Evolutionary conservation across 2,113 vertebrate species (phyloP), one percentile per base, ranked within the genome.

Genomic region (Balaenoptera acutorostrata): DNA sequence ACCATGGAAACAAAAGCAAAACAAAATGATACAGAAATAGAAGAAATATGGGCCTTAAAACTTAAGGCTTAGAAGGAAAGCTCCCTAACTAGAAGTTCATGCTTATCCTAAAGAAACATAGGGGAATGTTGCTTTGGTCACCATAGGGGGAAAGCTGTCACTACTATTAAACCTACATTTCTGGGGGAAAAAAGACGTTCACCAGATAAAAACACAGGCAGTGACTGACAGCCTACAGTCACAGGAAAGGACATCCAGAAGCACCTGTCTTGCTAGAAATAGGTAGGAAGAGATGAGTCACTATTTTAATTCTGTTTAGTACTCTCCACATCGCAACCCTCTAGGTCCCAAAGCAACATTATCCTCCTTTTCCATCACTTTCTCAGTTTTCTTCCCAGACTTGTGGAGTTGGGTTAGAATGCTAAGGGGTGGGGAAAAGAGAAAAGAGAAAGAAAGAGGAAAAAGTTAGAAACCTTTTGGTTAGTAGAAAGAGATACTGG

Each of bases 1-100:
- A n/a, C 92, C 92, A 96, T 92, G 90, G 95, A 84, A 97, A 98
- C 95, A 90, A 97, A 97, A 94, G 59, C 88, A 97, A 96, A 97
- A 97, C 93, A 97, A 95, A 93, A 95, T 66, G 33, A 97, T 63
- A 90, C 68, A 71, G 36, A 94, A 96, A 93, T 18, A 95, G 59
- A 93, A 97, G 18, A 31, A 82, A 88, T 52, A 93, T 1, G 21
- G 41, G 63, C 81, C 49, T 31, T 52, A 90, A 55, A 97, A 81
- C 66, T 72, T 77, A 69, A 88, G 46, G 66, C 88, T 77, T 49
- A 33, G n/a, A 95, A 95, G 33, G 41, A 90, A 97, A 90, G 39
- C n/a, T 75, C 86, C 75, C 33, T 36, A 85, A 39, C 46, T 83
- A 86, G 61, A 92, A 61, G 17, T 64, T 88, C 71, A 85, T 71